These are phyloP conservation scores for Burhinus oedicnemus DNA, from an alignment of 2,113 vertebrate species.

Conservation along the genomic window DNA sequence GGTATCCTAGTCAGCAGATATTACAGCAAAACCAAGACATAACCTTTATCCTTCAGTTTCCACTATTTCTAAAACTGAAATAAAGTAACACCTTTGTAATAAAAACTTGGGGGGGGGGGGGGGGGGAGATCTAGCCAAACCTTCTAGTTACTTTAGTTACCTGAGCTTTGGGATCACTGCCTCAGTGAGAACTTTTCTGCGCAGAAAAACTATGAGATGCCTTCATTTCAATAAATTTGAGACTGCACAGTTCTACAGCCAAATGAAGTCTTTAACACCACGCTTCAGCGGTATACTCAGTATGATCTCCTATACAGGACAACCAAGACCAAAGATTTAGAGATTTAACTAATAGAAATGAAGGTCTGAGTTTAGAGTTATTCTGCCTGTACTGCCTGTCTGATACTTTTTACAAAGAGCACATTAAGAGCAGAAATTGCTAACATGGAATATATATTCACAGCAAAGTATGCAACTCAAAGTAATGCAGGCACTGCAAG, in stretches of 20 bases:
- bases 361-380: background rate
- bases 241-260: background rate
- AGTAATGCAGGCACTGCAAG: background rate
- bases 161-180: background rate
- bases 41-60: background rate
- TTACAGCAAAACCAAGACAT: background rate
- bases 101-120: background rate
- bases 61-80: background rate
- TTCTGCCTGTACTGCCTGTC: background rate
- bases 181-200: background rate
- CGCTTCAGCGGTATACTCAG: background rate
- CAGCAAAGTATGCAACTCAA: background rate
- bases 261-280: conserved; percentile 1
- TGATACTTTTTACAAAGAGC: conserved; percentile 5
- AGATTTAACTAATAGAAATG: conserved; percentile 12
- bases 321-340: background rate
- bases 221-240: background rate
- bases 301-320: background rate
- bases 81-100: background rate
- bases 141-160: background rate
- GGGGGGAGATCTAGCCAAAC: background rate
- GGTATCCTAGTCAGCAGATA: background rate
- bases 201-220: background rate
- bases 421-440: conserved; percentile 8
- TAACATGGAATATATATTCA: background rate